Evolutionary conservation across 2,113 vertebrate genomes (phyloP).

Genomic region (Catagonus wagneri): DNA sequence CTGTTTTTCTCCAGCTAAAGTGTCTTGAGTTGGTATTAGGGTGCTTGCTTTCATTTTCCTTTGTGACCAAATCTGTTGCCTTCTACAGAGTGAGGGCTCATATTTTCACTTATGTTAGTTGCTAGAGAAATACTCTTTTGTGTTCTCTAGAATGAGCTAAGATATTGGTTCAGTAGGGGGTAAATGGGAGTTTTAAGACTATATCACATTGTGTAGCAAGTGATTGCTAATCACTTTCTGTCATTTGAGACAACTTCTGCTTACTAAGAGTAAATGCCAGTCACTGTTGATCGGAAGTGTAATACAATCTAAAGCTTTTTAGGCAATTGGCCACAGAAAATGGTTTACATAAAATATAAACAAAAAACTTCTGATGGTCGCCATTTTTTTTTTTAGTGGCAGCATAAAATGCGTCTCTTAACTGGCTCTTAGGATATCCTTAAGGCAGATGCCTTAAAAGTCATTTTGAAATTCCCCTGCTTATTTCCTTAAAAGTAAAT

Average conservation of each 20-base stretch:
- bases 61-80: conserved; percentile 73
- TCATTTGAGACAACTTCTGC: conserved; percentile 72
- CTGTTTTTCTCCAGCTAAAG: conserved; percentile 76
- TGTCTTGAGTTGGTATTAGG: conserved; percentile 75
- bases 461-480: conserved; percentile 73
- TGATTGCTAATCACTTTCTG: conserved; percentile 81
- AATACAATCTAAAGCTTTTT: conserved; percentile 73
- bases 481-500: conserved; percentile 79
- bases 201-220: conserved; percentile 69
- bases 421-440: conserved; percentile 78
- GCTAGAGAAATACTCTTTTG: conserved; percentile 47
- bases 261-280: conserved; percentile 67
- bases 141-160: conserved; percentile 64
- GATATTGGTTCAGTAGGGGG: conserved; percentile 70
- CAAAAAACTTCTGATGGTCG: conserved; percentile 51
- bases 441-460: conserved; percentile 79
- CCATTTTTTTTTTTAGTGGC: conserved; percentile 53
- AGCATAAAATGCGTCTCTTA: conserved; percentile 74
- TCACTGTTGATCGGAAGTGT: conserved; percentile 15
- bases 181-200: conserved; percentile 78
- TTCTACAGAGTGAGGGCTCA: conserved; percentile 54
- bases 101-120: conserved; percentile 70
- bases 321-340: conserved; percentile 76
- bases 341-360: conserved; percentile 74
- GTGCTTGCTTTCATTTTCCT: conserved; percentile 73